Evolutionary conservation across 1,140 invertebrate species (phyloP).

Genomic region (Drosophila nigromelanica): DNA sequence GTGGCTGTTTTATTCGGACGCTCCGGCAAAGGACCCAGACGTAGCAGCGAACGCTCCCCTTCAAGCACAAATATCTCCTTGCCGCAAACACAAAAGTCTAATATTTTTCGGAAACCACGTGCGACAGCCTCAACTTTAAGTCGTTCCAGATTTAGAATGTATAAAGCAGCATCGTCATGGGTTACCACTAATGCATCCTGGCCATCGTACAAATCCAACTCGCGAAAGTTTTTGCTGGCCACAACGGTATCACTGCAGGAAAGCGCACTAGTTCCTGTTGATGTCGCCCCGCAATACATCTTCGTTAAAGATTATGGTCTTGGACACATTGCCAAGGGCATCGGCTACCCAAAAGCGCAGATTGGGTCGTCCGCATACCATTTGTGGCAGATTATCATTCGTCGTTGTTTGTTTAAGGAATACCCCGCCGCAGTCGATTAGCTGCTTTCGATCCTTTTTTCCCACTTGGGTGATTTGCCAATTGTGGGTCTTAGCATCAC

Average conservation of each 20-base stretch:
- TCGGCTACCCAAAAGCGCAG: conserved; percentile 92
- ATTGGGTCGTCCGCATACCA: conserved; percentile 89
- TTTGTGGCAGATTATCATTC: conserved; percentile 31
- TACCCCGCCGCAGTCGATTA: conserved; percentile 73
- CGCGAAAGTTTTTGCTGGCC: conserved; percentile 87
- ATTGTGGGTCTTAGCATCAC: conserved; percentile 83
- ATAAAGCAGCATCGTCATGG: conserved; percentile 88
- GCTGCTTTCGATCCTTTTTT: conserved; percentile 92
- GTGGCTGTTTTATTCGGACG: conserved; percentile 68
- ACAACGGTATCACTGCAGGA: conserved; percentile 72
- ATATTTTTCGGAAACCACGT: conserved; percentile 83
- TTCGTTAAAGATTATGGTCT: conserved; percentile 93
- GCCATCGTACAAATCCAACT: conserved; percentile 88
- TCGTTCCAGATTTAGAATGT: conserved; percentile 89
- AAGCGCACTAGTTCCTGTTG: conserved; percentile 1
- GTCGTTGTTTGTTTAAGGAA: conserved; percentile 48
- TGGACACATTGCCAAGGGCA: conserved; percentile 89
- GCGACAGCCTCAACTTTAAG: conserved; percentile 85
- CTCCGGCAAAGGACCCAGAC: conserved; percentile 85
- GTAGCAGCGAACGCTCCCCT: conserved; percentile 87
- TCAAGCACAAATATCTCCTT: conserved; percentile 91
- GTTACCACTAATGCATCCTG: conserved; percentile 90
- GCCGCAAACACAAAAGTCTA: conserved; percentile 72
- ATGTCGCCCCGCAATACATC: conserved; percentile 85
- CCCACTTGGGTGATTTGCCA: conserved; percentile 92